Evolutionary conservation across 2,888 invertebrate species (phyloP), one percentile per base, ranked within the genome.

Genomic region (Trichacis sp.): DNA sequence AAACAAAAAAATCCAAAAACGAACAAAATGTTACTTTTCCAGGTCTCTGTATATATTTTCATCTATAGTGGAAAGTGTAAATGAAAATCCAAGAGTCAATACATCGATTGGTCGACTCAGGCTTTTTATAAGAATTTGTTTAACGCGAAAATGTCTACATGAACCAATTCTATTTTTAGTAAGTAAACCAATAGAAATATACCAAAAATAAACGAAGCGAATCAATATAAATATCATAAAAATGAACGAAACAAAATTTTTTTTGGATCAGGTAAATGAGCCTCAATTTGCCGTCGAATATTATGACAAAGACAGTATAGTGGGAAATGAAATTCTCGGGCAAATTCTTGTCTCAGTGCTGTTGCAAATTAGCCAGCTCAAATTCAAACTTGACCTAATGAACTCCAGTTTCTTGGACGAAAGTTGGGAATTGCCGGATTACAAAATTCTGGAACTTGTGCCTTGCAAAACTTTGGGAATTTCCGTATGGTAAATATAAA

Each of bases 271-370:
- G 81, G 71, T 78, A 45, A 77, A 77, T 64, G 75, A 75, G 55
- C 74, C 77, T 20, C 71, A 72, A 56, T 71, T 79, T 64, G 74
- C 78, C 14, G 61, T 73, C 65, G 73, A 81, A 69, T 85, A 75
- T 77, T 81, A 82, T 50, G 79, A 85, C 60, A 62, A 78, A 68
- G 73, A 78, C 53, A 85, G 85, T 69, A 87, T 90, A 55, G 75
- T 90, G 17, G 90, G 89, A 6, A 88, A 90, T 83, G 89, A 89
- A 81, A 90, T 91, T 69, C 76, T 90, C 18, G 83, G 85, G 0
- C 87, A 89, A 79, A 88, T 89, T 73, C 84, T 89, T 55, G 73
- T 88, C 54, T 89, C 89, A 0, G 87, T 88, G 14, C 75, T 89
- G 30, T 76, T 87, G 48, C 88, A 88, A 78, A 84, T 86, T 54